These are phyloP conservation scores for Acrocephalus arundinaceus DNA, from an alignment of 2,113 vertebrate species.

Conservation along the genomic window DNA sequence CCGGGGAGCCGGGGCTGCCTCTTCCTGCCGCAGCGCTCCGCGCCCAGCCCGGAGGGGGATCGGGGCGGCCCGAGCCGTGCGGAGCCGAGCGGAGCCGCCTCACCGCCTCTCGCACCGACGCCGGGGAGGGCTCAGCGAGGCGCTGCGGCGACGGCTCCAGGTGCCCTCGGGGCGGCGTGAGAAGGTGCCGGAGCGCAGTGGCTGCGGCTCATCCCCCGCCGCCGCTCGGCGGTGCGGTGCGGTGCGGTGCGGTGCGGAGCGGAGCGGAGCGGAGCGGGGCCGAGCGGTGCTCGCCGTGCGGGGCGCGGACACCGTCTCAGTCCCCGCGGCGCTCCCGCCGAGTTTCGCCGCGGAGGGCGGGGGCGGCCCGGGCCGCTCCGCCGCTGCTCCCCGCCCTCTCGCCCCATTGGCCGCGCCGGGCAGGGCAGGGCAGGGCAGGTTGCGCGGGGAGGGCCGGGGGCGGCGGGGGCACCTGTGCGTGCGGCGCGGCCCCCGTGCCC, in stretches of 20 bases:
- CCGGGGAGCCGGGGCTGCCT: background rate
- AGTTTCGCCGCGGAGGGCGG: background rate
- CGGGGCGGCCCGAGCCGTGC: background rate
- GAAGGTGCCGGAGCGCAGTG: background rate
- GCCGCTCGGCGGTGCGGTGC: background rate
- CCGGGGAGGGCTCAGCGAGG: background rate
- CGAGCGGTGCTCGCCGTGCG: background rate
- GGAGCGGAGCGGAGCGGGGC: background rate
- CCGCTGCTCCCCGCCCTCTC: too few species aligned
- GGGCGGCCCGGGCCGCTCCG: background rate
- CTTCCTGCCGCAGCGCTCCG: background rate
- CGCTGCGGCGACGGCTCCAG: background rate
- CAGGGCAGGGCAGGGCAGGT: too few species aligned
- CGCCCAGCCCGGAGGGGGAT: background rate
- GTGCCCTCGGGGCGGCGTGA: background rate
- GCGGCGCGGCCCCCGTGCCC: too few species aligned
- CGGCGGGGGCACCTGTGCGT: background rate
- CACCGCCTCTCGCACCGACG: background rate
- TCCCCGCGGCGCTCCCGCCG: background rate
- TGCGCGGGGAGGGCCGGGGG: background rate
- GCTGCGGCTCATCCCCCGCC: background rate
- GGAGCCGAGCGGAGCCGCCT: background rate
- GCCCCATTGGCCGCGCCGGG: too few species aligned
- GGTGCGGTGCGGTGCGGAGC: too few species aligned
- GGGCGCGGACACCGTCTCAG: background rate